These are phyloP conservation scores for Poeciliopsis occidentalis DNA, from an alignment of 2,113 vertebrate species.

Conservation along the genomic window DNA sequence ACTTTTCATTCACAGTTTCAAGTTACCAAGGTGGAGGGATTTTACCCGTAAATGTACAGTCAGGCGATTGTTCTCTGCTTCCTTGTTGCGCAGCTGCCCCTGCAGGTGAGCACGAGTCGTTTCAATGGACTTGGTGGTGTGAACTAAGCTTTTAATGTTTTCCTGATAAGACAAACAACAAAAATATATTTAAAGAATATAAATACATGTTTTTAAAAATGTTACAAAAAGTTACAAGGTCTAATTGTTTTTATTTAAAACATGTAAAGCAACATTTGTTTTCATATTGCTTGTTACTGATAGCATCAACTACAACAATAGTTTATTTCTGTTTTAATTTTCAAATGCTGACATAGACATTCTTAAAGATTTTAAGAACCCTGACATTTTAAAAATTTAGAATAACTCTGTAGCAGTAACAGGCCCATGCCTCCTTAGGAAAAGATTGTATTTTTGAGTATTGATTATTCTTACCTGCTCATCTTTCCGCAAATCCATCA, in stretches of 20 bases:
- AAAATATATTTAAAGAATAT: too few species aligned
- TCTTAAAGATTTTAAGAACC: not conserved
- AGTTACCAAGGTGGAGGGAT: not conserved
- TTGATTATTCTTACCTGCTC: slow-evolving; percentile 79
- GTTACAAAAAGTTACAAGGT: not conserved
- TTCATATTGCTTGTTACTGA: not conserved
- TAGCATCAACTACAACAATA: not conserved
- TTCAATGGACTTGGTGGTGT: slow-evolving; percentile 79
- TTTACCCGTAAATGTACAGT: slow-evolving; percentile 84
- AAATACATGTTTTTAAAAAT: not conserved
- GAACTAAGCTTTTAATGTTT: slow-evolving; percentile 71
- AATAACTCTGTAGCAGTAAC: not conserved
- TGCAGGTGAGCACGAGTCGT: slow-evolving; percentile 82
- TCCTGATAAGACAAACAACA: slow-evolving; percentile 64
- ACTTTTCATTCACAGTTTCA: not conserved
- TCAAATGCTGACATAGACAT: not conserved
- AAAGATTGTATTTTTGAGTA: not conserved
- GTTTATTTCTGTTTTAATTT: not conserved
- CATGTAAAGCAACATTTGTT: not conserved
- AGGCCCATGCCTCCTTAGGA: not conserved
- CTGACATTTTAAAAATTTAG: not conserved
- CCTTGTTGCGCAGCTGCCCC: slow-evolving; percentile 85
- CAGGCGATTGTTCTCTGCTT: slow-evolving; percentile 84
- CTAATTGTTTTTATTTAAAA: not conserved
- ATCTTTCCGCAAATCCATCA: slow-evolving; percentile 76